phyloP scores from a whole-genome alignment of 2,888 invertebrate genomes.

The Melanostoma scalare region DNA sequence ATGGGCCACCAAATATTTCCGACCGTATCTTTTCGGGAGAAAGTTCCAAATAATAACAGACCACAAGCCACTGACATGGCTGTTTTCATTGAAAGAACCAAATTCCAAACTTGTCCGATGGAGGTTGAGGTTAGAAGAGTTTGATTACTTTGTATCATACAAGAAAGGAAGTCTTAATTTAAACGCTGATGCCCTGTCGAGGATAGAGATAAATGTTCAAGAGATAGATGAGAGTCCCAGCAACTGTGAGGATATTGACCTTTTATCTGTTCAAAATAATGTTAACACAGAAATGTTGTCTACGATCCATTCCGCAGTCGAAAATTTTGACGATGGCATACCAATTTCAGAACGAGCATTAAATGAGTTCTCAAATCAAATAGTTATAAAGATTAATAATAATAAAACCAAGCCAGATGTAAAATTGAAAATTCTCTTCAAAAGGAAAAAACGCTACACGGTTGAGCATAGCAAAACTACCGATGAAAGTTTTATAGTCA shows the following conservation, averaged over 20 bases:
- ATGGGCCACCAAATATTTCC: no score
- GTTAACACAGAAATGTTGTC: neutral
- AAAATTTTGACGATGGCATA: conserved; percentile 32
- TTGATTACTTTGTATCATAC: no score
- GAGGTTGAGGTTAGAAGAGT: no score
- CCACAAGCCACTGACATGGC: no score
- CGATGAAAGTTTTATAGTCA: neutral
- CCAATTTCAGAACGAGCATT: conserved; percentile 33
- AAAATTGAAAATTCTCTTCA: conserved; percentile 10
- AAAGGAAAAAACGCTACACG: conserved; percentile 1
- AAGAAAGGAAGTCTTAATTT: neutral
- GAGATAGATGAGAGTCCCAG: no score
- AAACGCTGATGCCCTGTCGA: neutral
- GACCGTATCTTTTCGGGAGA: no score
- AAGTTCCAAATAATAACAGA: no score
- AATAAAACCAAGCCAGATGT: neutral
- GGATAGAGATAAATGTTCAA: neutral
- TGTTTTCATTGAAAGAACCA: no score
- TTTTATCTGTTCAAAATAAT: neutral
- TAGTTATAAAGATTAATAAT: neutral
- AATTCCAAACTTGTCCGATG: no score
- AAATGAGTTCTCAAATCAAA: conserved; percentile 19
- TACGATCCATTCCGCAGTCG: neutral
- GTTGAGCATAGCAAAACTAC: neutral
- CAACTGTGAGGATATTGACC: neutral